Percentiles rank a stretch among this genome's conserved stretches.
Conservation (phyloP, 2,113 vertebrate genomes). For the Xiphophorus hellerii region DNA sequence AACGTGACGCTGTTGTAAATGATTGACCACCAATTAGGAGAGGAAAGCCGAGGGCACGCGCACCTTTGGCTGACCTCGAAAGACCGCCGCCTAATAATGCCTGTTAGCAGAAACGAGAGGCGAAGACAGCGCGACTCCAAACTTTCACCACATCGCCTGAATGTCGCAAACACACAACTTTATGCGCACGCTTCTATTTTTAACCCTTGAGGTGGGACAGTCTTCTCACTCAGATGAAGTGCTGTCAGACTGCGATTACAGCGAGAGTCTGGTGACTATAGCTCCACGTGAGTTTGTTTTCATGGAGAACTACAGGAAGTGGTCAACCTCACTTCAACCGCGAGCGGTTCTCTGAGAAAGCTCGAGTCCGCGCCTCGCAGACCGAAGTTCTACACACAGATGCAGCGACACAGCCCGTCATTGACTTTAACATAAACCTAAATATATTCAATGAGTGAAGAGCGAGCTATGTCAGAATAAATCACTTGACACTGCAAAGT, state of each 20-base stretch:
- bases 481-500: neutral
- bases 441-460: neutral
- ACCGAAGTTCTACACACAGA: neutral
- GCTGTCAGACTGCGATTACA: conserved; percentile 26
- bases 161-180: conserved; percentile 9
- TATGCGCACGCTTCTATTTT: neutral
- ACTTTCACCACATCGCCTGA: conserved; percentile 21
- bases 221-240: neutral
- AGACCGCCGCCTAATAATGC: conserved; percentile 43
- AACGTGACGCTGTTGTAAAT: conserved; percentile 78
- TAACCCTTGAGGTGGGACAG: neutral
- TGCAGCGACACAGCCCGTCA: neutral
- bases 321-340: conserved; percentile 30
- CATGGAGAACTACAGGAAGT: conserved; percentile 73
- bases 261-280: conserved; percentile 35
- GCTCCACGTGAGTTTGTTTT: conserved; percentile 83
- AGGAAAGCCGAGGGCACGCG: conserved; percentile 36
- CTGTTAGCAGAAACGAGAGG: conserved; percentile 37
- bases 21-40: conserved; percentile 62
- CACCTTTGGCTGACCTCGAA: conserved; percentile 61
- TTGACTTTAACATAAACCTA: neutral
- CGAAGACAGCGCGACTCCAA: conserved; percentile 22
- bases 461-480: neutral
- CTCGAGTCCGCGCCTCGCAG: neutral
- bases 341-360: neutral